Percentiles rank a stretch among this genome's conserved stretches.
These are phyloP conservation scores for Anoplopoma fimbria DNA, from an alignment of 2,113 vertebrate genomes.

Conservation along the genomic window DNA sequence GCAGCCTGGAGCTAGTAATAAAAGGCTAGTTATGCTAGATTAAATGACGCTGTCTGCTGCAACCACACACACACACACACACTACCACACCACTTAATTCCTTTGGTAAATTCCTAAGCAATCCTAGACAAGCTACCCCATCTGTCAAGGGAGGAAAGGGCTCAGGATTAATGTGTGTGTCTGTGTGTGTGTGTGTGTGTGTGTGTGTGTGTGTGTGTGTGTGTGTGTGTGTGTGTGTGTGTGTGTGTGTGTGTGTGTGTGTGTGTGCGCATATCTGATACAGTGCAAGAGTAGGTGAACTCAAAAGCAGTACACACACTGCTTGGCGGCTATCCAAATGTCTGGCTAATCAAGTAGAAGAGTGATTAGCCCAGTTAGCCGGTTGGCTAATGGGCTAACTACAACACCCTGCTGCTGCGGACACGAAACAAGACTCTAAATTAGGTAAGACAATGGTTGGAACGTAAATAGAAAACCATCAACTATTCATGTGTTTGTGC, in stretches of 20 bases:
- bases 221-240: too few relatives aligned
- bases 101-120: conserved; percentile 71
- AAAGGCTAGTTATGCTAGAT: conserved; percentile 47
- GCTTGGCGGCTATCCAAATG: conserved; percentile 44
- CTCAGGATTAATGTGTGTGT: conserved; percentile 69
- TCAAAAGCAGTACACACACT: conserved; percentile 50
- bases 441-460: not conserved
- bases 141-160: conserved; percentile 74
- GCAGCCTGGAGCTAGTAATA: conserved; percentile 45
- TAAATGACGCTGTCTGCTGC: conserved; percentile 38
- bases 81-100: conserved; percentile 63
- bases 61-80: conserved; percentile 32
- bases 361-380: conserved; percentile 61
- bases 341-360: conserved; percentile 40
- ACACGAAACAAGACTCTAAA: conserved; percentile 1
- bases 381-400: conserved; percentile 29
- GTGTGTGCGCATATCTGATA: conserved; percentile 27
- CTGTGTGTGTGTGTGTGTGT: conserved; percentile 33
- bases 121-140: conserved; percentile 73
- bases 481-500: not conserved
- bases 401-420: conserved; percentile 5
- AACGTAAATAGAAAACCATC: not conserved
- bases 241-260: conserved; percentile 37
- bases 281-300: conserved; percentile 45
- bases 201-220: too few relatives aligned